Conservation (phyloP, 2,113 vertebrate species). For the Halichoeres trimaculatus region DNA sequence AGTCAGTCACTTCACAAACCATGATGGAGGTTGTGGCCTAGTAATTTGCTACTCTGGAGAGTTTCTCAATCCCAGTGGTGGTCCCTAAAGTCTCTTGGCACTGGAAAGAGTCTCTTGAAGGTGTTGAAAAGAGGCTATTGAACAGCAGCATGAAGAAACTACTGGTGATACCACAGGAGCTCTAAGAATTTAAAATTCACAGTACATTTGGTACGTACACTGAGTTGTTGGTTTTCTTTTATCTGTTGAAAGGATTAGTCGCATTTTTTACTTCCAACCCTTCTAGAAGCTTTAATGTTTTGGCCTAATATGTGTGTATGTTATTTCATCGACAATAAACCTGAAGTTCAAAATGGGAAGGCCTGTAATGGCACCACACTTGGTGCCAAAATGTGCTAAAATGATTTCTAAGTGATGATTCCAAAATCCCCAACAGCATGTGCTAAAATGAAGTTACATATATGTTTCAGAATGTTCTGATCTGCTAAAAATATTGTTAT, state of each 20-base stretch:
- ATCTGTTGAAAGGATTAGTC: background rate
- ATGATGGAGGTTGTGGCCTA: conserved; percentile 61
- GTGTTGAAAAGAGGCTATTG: conserved; percentile 42
- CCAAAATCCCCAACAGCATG: background rate
- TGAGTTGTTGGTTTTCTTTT: background rate
- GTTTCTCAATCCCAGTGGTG: conserved; percentile 41
- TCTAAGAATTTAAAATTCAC: conserved; percentile 29
- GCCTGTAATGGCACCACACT: too few relatives aligned
- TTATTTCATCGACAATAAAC: too few relatives aligned
- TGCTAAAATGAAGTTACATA: too few relatives aligned
- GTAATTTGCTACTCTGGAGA: conserved; percentile 60
- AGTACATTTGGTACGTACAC: background rate
- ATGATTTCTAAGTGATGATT: background rate
- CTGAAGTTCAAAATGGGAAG: too few relatives aligned
- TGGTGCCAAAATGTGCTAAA: background rate
- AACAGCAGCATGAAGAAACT: conserved; percentile 48
- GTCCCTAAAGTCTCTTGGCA: conserved; percentile 56
- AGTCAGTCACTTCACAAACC: conserved; percentile 53
- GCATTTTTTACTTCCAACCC: background rate
- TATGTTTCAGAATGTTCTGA: too few relatives aligned
- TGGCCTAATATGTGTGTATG: too few relatives aligned
- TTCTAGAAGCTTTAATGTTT: too few relatives aligned
- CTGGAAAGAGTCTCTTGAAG: conserved; percentile 37
- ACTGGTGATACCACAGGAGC: conserved; percentile 35
- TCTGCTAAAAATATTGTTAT: too few relatives aligned